Conservation (phyloP, 2,888 invertebrate species). For the Amphipyra tragopoginis region DNA sequence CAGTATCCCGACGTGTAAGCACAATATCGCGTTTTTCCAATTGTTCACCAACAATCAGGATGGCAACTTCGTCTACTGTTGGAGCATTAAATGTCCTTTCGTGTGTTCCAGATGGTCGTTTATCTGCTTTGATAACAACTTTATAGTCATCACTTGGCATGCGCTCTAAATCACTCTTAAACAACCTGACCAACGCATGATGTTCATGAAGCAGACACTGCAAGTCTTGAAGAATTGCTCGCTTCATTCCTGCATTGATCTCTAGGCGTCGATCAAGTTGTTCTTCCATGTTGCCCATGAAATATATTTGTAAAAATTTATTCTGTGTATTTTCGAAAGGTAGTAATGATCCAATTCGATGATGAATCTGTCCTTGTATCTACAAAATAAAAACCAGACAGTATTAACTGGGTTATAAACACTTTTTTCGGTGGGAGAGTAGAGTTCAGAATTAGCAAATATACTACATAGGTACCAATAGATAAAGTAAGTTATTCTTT, state of each 20-base stretch:
- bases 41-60: slow-evolving; percentile 57
- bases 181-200: slow-evolving; percentile 55
- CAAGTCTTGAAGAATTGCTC: slow-evolving; percentile 61
- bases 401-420: background rate
- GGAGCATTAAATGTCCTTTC: slow-evolving; percentile 56
- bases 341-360: slow-evolving; percentile 58
- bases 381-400: background rate
- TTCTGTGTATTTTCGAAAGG: slow-evolving; percentile 56
- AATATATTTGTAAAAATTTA: slow-evolving; percentile 41
- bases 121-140: slow-evolving; percentile 62
- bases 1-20: slow-evolving; percentile 30
- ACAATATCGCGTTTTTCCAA: slow-evolving; percentile 47
- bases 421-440: no score
- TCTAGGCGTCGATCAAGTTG: slow-evolving; percentile 57
- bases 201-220: slow-evolving; percentile 56
- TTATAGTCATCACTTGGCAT: slow-evolving; percentile 65
- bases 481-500: no score
- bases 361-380: slow-evolving; percentile 52
- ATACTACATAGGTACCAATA: no score
- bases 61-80: slow-evolving; percentile 61
- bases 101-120: slow-evolving; percentile 46
- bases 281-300: slow-evolving; percentile 59
- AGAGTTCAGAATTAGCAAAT: no score
- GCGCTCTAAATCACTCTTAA: slow-evolving; percentile 54
- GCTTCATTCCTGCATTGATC: slow-evolving; percentile 41